phyloP scores from a whole-genome alignment of 2,113 vertebrate species.

The Odobenus rosmarus region DNA sequence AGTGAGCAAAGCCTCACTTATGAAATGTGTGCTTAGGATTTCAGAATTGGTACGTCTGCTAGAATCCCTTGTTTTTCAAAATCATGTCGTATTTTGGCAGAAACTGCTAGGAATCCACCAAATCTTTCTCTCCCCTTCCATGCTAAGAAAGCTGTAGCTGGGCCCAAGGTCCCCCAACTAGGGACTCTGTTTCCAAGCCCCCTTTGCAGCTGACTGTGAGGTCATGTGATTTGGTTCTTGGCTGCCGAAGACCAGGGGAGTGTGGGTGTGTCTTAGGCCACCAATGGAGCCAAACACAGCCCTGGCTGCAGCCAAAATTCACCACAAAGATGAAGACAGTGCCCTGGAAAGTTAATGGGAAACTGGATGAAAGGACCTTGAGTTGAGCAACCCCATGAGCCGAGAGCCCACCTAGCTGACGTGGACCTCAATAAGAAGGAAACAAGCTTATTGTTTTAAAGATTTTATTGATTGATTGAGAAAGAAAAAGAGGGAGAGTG shows the following conservation, averaged over 20 bases:
- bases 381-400: neutral
- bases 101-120: neutral
- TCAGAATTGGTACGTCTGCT: neutral
- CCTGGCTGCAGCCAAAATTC: neutral
- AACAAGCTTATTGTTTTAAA: neutral
- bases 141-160: neutral
- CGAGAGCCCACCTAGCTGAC: rapidly evolving
- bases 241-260: no score
- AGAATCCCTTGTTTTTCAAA: neutral
- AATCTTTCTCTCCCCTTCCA: neutral
- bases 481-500: neutral
- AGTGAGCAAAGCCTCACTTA: neutral
- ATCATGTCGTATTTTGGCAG: neutral
- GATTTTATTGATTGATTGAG: neutral
- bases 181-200: neutral
- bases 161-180: rapidly evolving
- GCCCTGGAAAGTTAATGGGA: neutral
- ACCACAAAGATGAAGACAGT: neutral
- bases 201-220: neutral
- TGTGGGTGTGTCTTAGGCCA: neutral
- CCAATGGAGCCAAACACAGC: neutral
- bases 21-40: neutral
- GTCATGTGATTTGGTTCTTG: neutral
- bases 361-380: neutral
- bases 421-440: neutral